phyloP scores from a whole-genome alignment of 2,888 invertebrate genomes.

The Drosophila buzzatii region DNA sequence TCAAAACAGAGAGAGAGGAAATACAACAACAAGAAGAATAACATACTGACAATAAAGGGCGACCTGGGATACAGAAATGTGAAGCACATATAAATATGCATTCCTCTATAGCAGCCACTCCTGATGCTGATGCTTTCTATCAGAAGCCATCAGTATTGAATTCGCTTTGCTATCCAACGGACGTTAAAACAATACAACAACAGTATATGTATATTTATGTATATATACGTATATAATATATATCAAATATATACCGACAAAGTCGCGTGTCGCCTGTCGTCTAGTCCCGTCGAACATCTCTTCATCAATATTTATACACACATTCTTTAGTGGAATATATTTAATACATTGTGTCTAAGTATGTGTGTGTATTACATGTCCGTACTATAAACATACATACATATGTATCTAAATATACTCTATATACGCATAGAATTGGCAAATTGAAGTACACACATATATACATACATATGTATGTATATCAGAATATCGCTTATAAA shows the following conservation, averaged over 20 bases:
- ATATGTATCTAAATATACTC: neutral
- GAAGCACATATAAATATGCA: slow-evolving; percentile 30
- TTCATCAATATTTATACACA: slow-evolving; percentile 24
- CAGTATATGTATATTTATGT: slow-evolving; percentile 1
- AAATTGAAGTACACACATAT: slow-evolving; percentile 1
- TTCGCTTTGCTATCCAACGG: slow-evolving; percentile 69
- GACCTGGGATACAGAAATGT: slow-evolving; percentile 57
- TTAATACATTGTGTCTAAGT: slow-evolving; percentile 8
- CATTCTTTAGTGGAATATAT: slow-evolving; percentile 19
- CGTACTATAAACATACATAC: neutral
- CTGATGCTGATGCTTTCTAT: slow-evolving; percentile 43
- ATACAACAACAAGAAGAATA: slow-evolving; percentile 4
- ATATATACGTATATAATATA: neutral
- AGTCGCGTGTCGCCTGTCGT: slow-evolving; percentile 52
- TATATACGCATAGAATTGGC: neutral
- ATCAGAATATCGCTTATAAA: slow-evolving; percentile 14
- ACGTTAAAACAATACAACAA: slow-evolving; percentile 44
- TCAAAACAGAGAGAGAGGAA: slow-evolving; percentile 31
- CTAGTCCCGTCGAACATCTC: slow-evolving; percentile 37
- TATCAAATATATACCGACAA: slow-evolving; percentile 19
- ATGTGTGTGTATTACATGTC: neutral
- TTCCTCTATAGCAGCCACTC: slow-evolving; percentile 29
- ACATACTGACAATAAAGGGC: slow-evolving; percentile 22
- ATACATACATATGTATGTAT: neutral
- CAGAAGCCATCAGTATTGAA: slow-evolving; percentile 62